These are phyloP conservation scores for Orcinus orca DNA, from an alignment of 2,113 vertebrate genomes.

Conservation along the genomic window DNA sequence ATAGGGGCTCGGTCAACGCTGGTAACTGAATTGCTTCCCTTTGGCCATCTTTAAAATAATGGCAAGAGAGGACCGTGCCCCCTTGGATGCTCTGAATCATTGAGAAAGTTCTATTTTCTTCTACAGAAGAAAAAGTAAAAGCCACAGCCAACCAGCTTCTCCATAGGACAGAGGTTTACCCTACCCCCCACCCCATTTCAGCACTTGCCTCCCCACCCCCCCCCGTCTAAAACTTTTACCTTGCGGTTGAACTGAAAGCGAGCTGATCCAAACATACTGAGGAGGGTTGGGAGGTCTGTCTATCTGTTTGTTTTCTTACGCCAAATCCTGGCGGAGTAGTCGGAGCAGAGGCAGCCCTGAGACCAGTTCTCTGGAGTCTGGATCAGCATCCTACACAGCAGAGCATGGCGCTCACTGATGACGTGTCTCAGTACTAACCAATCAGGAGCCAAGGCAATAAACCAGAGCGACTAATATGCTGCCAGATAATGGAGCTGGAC, in stretches of 20 bases:
- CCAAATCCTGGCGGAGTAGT: neutral
- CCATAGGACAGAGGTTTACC: neutral
- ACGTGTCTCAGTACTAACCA: neutral
- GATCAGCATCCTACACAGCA: neutral
- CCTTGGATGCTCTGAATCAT: neutral
- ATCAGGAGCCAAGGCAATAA: neutral
- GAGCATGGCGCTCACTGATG: neutral
- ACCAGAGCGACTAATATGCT: neutral
- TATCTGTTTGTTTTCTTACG: neutral
- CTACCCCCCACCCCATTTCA: neutral
- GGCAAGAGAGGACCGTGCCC: neutral
- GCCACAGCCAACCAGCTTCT: neutral
- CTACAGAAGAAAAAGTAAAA: neutral
- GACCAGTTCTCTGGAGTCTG: neutral
- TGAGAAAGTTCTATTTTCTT: neutral
- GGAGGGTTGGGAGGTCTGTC: neutral
- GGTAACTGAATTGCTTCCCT: neutral
- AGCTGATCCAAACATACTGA: neutral
- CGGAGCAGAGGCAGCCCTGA: neutral
- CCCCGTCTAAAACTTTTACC: neutral
- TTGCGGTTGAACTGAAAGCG: neutral
- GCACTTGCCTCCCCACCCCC: neutral
- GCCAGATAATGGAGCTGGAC: neutral
- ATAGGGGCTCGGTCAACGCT: neutral
- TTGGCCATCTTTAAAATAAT: conserved; percentile 15